These are phyloP conservation scores for Tenthredo livida DNA, from an alignment of 2,888 invertebrate genomes.

Conservation along the genomic window DNA sequence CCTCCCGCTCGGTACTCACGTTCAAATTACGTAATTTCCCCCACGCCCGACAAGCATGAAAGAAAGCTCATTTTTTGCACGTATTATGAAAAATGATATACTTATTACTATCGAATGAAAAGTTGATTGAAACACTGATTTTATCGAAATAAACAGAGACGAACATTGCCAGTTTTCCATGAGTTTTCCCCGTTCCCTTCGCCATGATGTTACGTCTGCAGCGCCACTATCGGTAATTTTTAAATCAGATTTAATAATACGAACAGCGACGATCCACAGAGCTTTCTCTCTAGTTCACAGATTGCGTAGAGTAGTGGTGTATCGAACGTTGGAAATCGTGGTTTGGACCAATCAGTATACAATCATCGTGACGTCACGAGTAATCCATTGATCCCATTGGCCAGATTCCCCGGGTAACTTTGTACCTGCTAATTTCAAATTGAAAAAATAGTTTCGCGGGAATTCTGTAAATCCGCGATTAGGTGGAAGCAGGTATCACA, in stretches of 20 bases:
- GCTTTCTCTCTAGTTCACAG: background rate
- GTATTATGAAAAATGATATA: background rate
- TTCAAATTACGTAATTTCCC: too few relatives aligned
- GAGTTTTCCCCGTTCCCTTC: background rate
- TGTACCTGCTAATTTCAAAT: slow-evolving; percentile 11
- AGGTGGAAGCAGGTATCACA: background rate
- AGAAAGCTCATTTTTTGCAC: too few relatives aligned
- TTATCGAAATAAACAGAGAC: background rate
- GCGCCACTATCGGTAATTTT: background rate
- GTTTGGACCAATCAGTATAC: background rate
- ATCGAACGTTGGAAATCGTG: background rate
- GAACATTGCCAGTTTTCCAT: too few relatives aligned
- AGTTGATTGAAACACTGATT: background rate
- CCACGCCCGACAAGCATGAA: too few relatives aligned
- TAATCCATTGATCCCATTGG: slow-evolving; percentile 43
- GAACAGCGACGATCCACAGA: background rate
- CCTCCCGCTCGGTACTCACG: too few relatives aligned
- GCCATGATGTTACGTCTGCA: background rate
- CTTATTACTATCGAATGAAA: background rate
- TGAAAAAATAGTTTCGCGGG: slow-evolving; percentile 14
- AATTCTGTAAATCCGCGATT: slow-evolving; percentile 7
- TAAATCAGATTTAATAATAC: background rate
- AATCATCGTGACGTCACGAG: background rate
- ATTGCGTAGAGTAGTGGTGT: background rate
- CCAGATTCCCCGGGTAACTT: slow-evolving; percentile 12